Conservation (phyloP, 1,140 invertebrate species). For the Drosophila pectinifera region DNA sequence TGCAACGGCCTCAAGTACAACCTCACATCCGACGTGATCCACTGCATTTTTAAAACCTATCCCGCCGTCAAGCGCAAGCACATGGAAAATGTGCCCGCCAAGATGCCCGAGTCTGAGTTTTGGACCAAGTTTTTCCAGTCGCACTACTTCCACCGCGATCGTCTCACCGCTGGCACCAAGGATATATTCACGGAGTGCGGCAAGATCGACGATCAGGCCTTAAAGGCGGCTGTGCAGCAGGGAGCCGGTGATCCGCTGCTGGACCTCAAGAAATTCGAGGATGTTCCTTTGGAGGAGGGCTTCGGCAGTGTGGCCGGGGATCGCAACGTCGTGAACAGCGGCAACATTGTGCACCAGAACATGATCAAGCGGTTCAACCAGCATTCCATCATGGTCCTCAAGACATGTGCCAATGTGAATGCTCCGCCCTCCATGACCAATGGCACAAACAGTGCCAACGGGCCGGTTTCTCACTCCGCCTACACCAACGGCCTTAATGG, state of each 20-base stretch:
- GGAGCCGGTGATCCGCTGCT: constrained; percentile 92
- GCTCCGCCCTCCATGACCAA: constrained; percentile 38
- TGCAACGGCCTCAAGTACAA: constrained; percentile 99
- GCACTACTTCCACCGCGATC: constrained; percentile 99
- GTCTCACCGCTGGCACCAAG: constrained; percentile 94
- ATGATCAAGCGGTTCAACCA: constrained; percentile 99
- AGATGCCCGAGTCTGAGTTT: constrained; percentile 98
- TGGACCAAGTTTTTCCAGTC: constrained; percentile 99
- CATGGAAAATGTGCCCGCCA: constrained; percentile 97
- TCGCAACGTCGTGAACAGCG: constrained; percentile 87
- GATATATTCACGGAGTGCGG: constrained; percentile 99
- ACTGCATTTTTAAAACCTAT: constrained; percentile 99
- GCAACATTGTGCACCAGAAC: constrained; percentile 93
- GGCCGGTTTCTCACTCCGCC: constrained; percentile 55
- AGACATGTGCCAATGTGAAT: constrained; percentile 88
- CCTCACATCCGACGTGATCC: constrained; percentile 97
- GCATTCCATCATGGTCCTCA: constrained; percentile 97
- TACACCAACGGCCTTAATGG: constrained; percentile 72
- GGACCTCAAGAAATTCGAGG: constrained; percentile 92
- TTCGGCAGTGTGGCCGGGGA: constrained; percentile 87
- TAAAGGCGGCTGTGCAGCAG: constrained; percentile 91
- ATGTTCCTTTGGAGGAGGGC: constrained; percentile 90
- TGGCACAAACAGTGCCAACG: constrained; percentile 59
- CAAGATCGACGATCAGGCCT: constrained; percentile 96
- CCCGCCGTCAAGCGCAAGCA: constrained; percentile 99